Percentiles rank a stretch among this genome's conserved stretches.
Conservation (phyloP, 2,888 invertebrate genomes). For the Hirtodrosophila confusa region DNA sequence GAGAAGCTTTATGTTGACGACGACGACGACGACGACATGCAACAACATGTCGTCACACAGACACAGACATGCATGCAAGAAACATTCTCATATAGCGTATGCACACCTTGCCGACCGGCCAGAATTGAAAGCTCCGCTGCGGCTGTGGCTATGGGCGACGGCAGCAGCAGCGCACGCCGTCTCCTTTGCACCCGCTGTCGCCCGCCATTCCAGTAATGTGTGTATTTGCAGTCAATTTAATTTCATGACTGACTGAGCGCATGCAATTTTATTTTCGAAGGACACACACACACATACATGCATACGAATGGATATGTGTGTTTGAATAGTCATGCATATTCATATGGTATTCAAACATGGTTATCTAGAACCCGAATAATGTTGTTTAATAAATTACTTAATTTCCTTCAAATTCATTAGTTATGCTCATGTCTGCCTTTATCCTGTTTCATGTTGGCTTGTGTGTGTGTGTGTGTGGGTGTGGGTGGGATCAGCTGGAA, state of each 20-base stretch:
- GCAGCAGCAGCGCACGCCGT: slow-evolving; percentile 15
- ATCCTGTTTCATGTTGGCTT: background rate
- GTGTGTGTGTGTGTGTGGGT: too few species aligned
- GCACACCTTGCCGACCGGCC: slow-evolving; percentile 58
- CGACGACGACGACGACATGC: slow-evolving; percentile 61
- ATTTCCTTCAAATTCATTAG: slow-evolving; percentile 55
- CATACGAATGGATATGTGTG: slow-evolving; percentile 14
- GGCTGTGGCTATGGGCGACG: background rate
- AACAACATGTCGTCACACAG: slow-evolving; percentile 66
- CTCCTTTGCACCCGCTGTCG: slow-evolving; percentile 22
- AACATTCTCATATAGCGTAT: slow-evolving; percentile 29
- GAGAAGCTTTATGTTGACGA: slow-evolving; percentile 50
- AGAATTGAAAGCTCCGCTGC: slow-evolving; percentile 40
- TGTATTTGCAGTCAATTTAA: slow-evolving; percentile 82
- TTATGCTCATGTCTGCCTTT: slow-evolving; percentile 33
- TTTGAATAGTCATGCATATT: slow-evolving; percentile 56
- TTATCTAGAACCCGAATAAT: slow-evolving; percentile 49
- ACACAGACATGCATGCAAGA: slow-evolving; percentile 29
- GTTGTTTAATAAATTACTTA: slow-evolving; percentile 68
- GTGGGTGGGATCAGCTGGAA: too few species aligned
- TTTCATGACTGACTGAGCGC: slow-evolving; percentile 82
- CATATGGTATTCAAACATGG: slow-evolving; percentile 50
- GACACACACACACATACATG: slow-evolving; percentile 60
- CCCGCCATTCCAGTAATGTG: slow-evolving; percentile 24
- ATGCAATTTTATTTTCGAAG: slow-evolving; percentile 75